Base-by-base conservation (phyloP, 2,888 invertebrate genomes). In the Mythimna pallens region DNA sequence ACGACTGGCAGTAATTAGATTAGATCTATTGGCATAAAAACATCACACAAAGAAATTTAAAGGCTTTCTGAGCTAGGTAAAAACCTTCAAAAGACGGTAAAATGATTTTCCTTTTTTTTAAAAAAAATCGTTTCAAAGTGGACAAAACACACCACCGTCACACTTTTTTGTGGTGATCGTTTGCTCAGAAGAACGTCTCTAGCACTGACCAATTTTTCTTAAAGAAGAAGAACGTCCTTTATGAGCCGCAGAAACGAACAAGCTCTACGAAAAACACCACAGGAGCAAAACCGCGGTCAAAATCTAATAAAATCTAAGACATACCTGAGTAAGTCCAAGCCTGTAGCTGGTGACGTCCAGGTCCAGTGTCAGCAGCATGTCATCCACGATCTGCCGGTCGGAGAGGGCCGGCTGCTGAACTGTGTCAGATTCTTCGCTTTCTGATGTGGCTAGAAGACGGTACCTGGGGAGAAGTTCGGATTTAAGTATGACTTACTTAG, bases 311-410 rank as follows among this genome's bases (percentile, higher is more conserved):
- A 25, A 7, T 43, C 34, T 73, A 47, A 0, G 40, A 93, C 98
- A 96, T 92, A 99, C 99, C 97, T 99, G 98, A 93, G 99, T 99
- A 72, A 99, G 97, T 36, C 99, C 99, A 68, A 99, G 98, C 74
- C 99, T 97, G 95, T 99, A 99, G 86, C 98, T 97, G 58, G 98
- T 97, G 73, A 98, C 97, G 91, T 99, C 99, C 75, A 99, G 96
- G 93, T 99, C 99, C 73, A 99, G 96, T 10, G 97, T 97, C 43
- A 98, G 96, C 76, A 99, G 95, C 97, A 99, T 98, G 89, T 98
- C 98, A 91, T 98, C 98, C 2, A 98, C 98, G 61, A 98, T 97
- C 88, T 97, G 97, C 63, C 97, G 95, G 90, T 96, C 96, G 3
- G 96, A 95, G 10, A 92, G 97, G 93, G 92, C 78, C n/a, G 89